Conservation (phyloP, 2,797 vertebrate species). For the Meriones psammophilus region DNA sequence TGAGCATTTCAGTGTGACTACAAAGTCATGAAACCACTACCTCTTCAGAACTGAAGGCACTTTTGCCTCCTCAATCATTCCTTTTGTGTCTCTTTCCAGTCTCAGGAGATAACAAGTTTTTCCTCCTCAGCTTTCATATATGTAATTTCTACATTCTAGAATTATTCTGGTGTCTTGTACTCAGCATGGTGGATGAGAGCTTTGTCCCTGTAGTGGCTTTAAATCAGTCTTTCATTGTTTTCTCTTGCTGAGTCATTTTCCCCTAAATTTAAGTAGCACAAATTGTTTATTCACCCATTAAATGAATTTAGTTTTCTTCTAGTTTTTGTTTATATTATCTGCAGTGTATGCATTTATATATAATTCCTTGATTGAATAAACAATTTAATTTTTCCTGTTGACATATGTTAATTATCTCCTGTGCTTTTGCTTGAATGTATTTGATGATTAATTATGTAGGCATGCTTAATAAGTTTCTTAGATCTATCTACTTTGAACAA, state of each 20-base stretch:
- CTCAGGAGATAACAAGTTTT: not conserved
- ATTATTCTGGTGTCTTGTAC: accelerated
- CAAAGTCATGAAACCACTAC: not conserved
- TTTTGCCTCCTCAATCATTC: not conserved
- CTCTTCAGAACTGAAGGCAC: not conserved
- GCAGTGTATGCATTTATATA: not conserved
- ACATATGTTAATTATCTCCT: not conserved
- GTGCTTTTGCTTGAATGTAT: not conserved
- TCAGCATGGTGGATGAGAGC: not conserved
- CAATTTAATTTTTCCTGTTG: not conserved
- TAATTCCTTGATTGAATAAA: not conserved
- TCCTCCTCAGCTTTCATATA: not conserved
- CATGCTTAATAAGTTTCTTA: not conserved
- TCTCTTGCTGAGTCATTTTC: not conserved
- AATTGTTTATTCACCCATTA: not conserved
- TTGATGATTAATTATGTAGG: not conserved
- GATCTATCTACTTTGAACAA: not conserved
- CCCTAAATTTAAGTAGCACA: not conserved
- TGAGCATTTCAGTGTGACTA: not conserved
- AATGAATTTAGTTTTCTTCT: not conserved
- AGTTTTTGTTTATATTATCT: not conserved
- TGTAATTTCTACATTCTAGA: too few species aligned
- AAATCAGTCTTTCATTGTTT: not conserved
- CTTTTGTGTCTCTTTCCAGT: not conserved
- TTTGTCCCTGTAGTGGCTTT: not conserved